Conservation (phyloP, 2,797 vertebrate species). For the Enteromius argenteus region DNA sequence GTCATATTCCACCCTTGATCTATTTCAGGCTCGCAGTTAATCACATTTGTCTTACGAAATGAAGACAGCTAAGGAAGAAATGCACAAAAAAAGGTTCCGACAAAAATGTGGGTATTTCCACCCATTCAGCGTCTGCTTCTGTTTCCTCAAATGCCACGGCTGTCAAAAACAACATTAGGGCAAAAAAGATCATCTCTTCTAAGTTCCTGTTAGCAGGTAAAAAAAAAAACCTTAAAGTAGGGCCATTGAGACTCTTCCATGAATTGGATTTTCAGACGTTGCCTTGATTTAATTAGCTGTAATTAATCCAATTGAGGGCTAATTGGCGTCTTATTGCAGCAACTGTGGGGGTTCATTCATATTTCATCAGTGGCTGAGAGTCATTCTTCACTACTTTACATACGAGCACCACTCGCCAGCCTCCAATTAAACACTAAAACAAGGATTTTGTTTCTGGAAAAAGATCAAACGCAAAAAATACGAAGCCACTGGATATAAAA, state of each 20-base stretch:
- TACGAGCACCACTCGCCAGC: constrained; percentile 72
- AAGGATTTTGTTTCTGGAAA: constrained; percentile 68
- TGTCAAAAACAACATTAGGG: constrained; percentile 38
- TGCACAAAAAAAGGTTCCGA: constrained; percentile 17
- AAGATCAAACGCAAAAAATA: constrained; percentile 70
- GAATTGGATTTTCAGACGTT: neutral
- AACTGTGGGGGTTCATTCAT: constrained; percentile 70
- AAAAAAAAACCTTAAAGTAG: constrained; percentile 2
- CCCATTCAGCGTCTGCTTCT: constrained; percentile 33
- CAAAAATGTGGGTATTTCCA: constrained; percentile 50
- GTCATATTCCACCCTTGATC: constrained; percentile 19
- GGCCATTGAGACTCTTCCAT: neutral
- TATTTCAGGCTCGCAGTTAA: constrained; percentile 42
- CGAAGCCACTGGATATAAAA: constrained; percentile 1
- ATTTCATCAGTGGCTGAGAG: constrained; percentile 73
- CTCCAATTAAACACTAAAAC: constrained; percentile 71
- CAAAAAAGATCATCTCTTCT: neutral
- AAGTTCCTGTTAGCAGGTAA: constrained; percentile 23
- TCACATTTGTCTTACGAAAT: constrained; percentile 45
- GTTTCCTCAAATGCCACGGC: constrained; percentile 35
- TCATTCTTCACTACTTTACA: constrained; percentile 10
- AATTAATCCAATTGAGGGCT: constrained; percentile 66
- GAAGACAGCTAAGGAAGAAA: constrained; percentile 38
- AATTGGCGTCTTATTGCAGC: constrained; percentile 64
- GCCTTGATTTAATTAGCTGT: constrained; percentile 67